phyloP scores from a whole-genome alignment of 1,140 invertebrate genomes.

The Reticulitermes speratus region DNA sequence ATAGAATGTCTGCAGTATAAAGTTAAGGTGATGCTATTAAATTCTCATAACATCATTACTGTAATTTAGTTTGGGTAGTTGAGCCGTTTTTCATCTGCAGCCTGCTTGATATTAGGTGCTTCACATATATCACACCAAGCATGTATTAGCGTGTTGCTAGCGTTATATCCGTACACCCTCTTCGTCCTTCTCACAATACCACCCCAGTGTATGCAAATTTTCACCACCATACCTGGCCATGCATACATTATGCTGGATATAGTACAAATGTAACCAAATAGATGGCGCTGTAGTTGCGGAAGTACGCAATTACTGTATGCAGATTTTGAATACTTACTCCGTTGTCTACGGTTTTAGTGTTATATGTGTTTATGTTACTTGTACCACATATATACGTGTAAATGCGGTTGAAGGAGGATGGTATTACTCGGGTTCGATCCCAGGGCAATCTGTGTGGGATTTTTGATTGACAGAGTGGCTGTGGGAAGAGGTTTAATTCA shows the following conservation, averaged over 20 bases:
- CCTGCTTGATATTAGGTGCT: neutral
- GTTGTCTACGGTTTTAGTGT: neutral
- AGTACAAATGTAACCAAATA: neutral
- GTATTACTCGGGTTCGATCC: no score
- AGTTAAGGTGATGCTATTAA: neutral
- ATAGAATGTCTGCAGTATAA: neutral
- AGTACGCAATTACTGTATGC: slow-evolving; percentile 15
- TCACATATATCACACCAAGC: slow-evolving; percentile 6
- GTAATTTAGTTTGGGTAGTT: neutral
- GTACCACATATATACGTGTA: no score
- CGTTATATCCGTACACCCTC: neutral
- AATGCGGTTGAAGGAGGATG: no score
- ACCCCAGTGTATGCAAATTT: neutral
- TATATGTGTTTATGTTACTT: no score
- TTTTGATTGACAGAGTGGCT: no score
- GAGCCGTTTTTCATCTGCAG: neutral
- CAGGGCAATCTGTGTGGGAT: no score
- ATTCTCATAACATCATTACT: neutral
- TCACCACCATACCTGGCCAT: neutral
- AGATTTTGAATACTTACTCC: neutral
- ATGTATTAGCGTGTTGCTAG: neutral
- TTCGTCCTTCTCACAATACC: neutral
- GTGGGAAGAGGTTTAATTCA: no score
- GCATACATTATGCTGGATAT: neutral
- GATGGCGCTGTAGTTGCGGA: neutral